phyloP scores from a whole-genome alignment of 2,888 invertebrate genomes.

The Patella depressa region DNA sequence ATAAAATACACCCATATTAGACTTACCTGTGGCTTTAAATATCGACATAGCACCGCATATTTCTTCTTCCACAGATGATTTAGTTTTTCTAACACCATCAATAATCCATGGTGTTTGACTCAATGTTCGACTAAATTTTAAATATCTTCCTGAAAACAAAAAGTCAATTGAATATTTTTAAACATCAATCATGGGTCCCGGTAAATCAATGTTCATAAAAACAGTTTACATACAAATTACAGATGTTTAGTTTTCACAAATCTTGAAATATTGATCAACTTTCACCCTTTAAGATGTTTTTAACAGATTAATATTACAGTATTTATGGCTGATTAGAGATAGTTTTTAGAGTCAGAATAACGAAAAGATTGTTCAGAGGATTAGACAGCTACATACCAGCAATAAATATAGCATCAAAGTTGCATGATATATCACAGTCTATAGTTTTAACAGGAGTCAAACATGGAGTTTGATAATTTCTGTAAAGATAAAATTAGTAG shows the following conservation, averaged over 20 bases:
- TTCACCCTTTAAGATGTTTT: neutral
- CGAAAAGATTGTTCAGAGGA: too few species aligned
- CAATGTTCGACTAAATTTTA: constrained; percentile 79
- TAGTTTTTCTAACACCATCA: constrained; percentile 83
- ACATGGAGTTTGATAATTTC: constrained; percentile 75
- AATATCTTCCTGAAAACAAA: constrained; percentile 59
- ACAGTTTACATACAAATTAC: neutral
- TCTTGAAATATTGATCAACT: neutral
- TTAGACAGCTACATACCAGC: constrained; percentile 70
- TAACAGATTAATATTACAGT: too few species aligned
- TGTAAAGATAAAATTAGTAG: constrained; percentile 31
- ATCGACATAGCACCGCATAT: constrained; percentile 80
- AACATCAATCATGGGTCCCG: too few species aligned
- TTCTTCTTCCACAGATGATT: constrained; percentile 92
- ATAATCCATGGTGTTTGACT: constrained; percentile 96
- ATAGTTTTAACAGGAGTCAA: constrained; percentile 71
- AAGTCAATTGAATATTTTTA: neutral
- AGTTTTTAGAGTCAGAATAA: too few species aligned
- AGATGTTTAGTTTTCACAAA: neutral
- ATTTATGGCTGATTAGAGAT: too few species aligned
- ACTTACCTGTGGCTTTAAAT: constrained; percentile 75
- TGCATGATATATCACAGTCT: constrained; percentile 74
- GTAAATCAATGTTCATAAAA: neutral
- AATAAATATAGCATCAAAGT: constrained; percentile 78
- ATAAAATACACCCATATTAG: neutral